Evolutionary conservation across 2,888 invertebrate genomes (phyloP), one percentile per base, ranked within the genome.

Genomic region (Falcaria lacertinaria): DNA sequence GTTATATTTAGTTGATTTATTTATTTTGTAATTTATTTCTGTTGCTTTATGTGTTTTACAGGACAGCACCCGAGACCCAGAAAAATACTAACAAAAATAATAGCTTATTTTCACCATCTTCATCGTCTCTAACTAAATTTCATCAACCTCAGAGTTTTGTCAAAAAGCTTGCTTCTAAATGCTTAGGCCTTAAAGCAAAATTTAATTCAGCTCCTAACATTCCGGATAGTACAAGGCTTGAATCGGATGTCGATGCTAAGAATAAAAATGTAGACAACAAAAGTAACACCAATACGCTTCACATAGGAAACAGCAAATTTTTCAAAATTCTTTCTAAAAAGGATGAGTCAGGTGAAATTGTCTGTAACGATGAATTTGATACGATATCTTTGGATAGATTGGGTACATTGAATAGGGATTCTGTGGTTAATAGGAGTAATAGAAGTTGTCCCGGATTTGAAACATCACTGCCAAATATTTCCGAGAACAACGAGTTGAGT

Each of bases 151-250:
- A 83, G 67, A 88, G 84, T 80, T 88, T 89, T 71, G 89, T 88
- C 46, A 83, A 86, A 82, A 86, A 85, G 82, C 82, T 90, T 80
- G 89, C 90, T 77, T 86, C 89, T 28, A 89, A 88, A 73, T 88
- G 84, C 84, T 84, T 89, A 73, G 87, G 90, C 72, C 71, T 89
- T 16, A 89, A 84, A 74, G 75, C 87, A 46, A 88, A 85, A 57
- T 89, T 89, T 58, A 86, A 80, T 64, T 89, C 89, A 48, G 87
- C 87, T 72, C 87, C 88, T 82, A 88, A 89, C 62, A 86, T 89
- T 64, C 80, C 83, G 74, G 86, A 86, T 56, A 78, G 58, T 51
- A 50, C 68, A 53, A 67, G 69, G 53, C 61, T 70, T 57, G 81
- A 82, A 58, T 60, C 72, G 61, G 85, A 79, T 60, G 74, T 69